Evolutionary conservation across 2,888 invertebrate genomes (phyloP).

Genomic region (Scrobipalpa atriplicella): DNA sequence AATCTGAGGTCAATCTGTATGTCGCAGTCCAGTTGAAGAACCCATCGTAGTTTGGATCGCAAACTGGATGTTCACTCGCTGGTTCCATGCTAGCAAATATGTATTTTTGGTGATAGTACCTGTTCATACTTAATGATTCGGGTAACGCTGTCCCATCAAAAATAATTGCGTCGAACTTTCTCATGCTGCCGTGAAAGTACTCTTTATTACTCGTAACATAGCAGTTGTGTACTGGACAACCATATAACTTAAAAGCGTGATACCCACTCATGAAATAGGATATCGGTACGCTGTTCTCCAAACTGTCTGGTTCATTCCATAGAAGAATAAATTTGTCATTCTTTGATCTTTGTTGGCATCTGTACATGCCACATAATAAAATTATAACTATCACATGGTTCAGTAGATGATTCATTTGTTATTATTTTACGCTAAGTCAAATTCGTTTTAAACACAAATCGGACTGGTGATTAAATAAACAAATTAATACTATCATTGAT

Average conservation of each 20-base stretch:
- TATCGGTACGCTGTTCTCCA: background rate
- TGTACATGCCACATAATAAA: background rate
- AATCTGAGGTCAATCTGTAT: conserved; percentile 14
- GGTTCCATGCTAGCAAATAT: conserved; percentile 4
- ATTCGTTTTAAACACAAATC: too few relatives aligned
- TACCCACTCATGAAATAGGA: background rate
- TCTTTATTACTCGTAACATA: background rate
- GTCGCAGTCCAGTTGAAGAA: conserved; percentile 14
- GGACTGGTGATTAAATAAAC: background rate
- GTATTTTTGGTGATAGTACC: conserved; percentile 9
- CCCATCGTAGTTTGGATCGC: background rate
- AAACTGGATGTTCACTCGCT: background rate
- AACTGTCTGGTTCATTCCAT: background rate
- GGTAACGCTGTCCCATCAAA: background rate
- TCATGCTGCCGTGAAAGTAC: background rate
- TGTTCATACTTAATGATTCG: background rate
- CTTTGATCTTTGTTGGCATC: background rate
- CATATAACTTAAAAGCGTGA: background rate
- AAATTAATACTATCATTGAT: background rate
- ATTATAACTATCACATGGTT: background rate
- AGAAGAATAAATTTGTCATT: conserved; percentile 1
- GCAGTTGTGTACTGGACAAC: background rate
- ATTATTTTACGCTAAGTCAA: background rate
- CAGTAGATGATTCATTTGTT: background rate
- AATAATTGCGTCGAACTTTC: background rate